phyloP scores from a whole-genome alignment of 2,113 vertebrate genomes.

The Stegastes partitus region DNA sequence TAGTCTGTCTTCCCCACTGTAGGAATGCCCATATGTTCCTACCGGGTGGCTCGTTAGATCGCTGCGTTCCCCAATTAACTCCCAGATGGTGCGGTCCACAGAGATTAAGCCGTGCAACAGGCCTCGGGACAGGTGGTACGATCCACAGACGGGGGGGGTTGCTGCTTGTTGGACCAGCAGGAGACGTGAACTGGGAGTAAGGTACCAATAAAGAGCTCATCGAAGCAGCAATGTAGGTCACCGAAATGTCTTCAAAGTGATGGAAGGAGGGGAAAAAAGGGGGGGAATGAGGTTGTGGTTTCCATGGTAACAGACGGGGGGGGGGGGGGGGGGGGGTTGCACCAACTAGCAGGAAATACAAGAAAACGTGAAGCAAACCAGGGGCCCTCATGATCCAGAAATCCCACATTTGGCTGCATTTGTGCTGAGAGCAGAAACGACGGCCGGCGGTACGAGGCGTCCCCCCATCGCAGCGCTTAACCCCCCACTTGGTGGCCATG shows the following conservation, averaged over 20 bases:
- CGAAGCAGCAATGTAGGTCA: conserved; percentile 68
- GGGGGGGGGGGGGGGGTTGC: background rate
- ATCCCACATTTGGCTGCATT: conserved; percentile 23
- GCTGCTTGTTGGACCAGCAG: background rate
- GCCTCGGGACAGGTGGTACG: background rate
- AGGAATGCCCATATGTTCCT: conserved; percentile 21
- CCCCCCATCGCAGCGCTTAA: no score
- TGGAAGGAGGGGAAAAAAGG: conserved; percentile 1
- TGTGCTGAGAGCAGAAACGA: background rate
- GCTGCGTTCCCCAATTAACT: background rate
- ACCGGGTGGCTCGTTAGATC: conserved; percentile 4
- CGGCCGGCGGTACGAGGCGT: no score
- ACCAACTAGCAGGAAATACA: no score
- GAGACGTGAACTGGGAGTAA: background rate
- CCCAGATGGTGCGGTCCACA: background rate
- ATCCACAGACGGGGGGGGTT: background rate
- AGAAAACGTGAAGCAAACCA: background rate
- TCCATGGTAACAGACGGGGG: conserved; percentile 52
- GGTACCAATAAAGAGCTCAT: background rate
- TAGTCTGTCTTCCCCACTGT: background rate
- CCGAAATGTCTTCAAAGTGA: conserved; percentile 60
- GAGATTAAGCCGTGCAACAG: background rate
- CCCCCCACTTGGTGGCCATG: background rate
- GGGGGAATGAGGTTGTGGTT: conserved; percentile 48
- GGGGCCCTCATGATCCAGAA: conserved; percentile 35